Evolutionary conservation across 2,113 vertebrate species (phyloP), one percentile per base, ranked within the genome.

Genomic region (Eurypyga helias): DNA sequence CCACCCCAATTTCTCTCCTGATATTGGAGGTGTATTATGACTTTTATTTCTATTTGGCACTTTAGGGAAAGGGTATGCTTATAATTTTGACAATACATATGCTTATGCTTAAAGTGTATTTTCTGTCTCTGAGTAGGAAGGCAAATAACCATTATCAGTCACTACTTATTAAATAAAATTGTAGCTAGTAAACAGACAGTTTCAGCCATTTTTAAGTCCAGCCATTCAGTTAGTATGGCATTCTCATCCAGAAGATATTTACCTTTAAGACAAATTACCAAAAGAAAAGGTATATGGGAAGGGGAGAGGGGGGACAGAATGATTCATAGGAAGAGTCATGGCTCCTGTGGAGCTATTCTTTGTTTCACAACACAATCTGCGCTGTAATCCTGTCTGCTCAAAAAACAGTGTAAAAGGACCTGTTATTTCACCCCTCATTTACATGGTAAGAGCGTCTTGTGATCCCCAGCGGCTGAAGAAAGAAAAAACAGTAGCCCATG

Each of bases 81-180:
- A 88, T 76, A 67, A 82, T 93, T 70, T 94, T 93, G 72, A 62
- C 61, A 84, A 95, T 94, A 12, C 19, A 26, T 66, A 38, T 84
- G 60, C 14, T 92, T 95, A 90, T 67, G 54, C 72, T 83, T 94
- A 84, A 97, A 95, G 81, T 26, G n/a, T 84, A 38, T 91, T 97
- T 97, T 95, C 61, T 65, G 48, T 78, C 83, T 73, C 58, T 2
- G 7, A 84, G 64, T 55, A 77, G 87, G 73, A 92, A 92, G 38
- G 49, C 45, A 96, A 97, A 95, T 88, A 96, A 93, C 94, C 3
- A 23, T 94, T 93, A 94, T 84, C 72, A 95, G 62, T 87, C 20
- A 10, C 54, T 70, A 78, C 38, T 96, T 95, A 95, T 93, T 89
- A 95, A 96, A 82, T 92, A 91, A 91, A 97, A 96, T 94, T 89